Conservation (phyloP, 2,797 vertebrate species). For the Etheostoma nigrum region DNA sequence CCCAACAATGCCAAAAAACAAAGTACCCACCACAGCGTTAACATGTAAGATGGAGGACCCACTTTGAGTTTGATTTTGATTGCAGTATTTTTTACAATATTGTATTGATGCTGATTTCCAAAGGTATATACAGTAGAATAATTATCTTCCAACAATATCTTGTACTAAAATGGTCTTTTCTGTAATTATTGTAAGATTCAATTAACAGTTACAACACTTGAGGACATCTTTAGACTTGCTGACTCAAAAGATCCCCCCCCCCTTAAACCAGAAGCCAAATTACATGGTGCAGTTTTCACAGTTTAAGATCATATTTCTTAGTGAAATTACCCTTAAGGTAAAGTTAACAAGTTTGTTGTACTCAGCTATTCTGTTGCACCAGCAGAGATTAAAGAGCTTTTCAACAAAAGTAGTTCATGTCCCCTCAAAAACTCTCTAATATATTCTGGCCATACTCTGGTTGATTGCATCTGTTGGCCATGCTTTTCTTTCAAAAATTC, state of each 20-base stretch:
- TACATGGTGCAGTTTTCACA: conserved; percentile 13
- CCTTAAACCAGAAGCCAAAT: conserved; percentile 28
- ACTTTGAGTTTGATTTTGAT: background rate
- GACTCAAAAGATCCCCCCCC: conserved; percentile 13
- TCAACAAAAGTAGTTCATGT: conserved; percentile 17
- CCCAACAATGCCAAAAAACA: no score
- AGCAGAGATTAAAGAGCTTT: conserved; percentile 34
- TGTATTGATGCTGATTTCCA: background rate
- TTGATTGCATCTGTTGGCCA: background rate
- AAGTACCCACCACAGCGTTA: no score
- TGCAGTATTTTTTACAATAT: background rate
- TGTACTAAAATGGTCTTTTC: background rate
- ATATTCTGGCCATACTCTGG: conserved; percentile 14
- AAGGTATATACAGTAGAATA: background rate
- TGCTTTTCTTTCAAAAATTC: conserved; percentile 25
- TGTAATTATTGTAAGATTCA: conserved; percentile 36
- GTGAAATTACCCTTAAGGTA: conserved; percentile 48
- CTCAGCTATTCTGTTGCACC: conserved; percentile 31
- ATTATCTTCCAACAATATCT: background rate
- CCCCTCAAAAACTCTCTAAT: conserved; percentile 6
- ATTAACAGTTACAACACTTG: conserved; percentile 32
- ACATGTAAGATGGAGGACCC: no score
- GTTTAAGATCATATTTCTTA: conserved; percentile 35
- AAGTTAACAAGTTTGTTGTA: conserved; percentile 54
- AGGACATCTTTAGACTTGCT: conserved; percentile 42